Conservation (phyloP, 2,888 invertebrate species). For the Hartigia nigra region DNA sequence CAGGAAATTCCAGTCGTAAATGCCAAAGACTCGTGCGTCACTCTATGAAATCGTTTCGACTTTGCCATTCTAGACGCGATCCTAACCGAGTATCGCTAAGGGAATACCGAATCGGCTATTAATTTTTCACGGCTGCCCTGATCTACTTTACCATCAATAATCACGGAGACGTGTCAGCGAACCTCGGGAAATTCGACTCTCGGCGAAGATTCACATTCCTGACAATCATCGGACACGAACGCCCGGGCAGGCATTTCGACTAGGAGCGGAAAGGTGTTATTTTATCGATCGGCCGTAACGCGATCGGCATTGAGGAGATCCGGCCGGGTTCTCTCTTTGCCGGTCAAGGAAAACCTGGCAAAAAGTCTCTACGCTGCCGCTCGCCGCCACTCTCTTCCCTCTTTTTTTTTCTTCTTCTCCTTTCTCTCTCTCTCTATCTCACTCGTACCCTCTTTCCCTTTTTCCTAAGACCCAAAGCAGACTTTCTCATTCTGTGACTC, state of each 20-base stretch:
- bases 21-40: neutral
- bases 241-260: neutral
- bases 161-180: neutral
- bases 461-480: slow-evolving; percentile 18
- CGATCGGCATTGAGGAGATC: neutral
- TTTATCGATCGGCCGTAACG: neutral
- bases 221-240: neutral
- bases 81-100: neutral
- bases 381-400: neutral
- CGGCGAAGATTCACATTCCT: neutral
- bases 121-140: neutral
- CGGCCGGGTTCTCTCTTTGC: neutral
- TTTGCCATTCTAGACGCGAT: neutral
- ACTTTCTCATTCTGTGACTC: neutral
- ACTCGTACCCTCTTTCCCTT: slow-evolving; percentile 15
- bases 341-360: neutral
- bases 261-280: neutral
- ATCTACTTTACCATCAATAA: neutral
- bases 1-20: neutral
- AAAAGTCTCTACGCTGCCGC: neutral
- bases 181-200: neutral
- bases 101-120: neutral
- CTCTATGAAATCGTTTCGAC: neutral
- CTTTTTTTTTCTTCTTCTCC: slow-evolving; percentile 9
- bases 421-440: slow-evolving; percentile 28